Evolutionary conservation across 1,140 invertebrate genomes (phyloP).

Genomic region (Lysiphlebus fabarum): DNA sequence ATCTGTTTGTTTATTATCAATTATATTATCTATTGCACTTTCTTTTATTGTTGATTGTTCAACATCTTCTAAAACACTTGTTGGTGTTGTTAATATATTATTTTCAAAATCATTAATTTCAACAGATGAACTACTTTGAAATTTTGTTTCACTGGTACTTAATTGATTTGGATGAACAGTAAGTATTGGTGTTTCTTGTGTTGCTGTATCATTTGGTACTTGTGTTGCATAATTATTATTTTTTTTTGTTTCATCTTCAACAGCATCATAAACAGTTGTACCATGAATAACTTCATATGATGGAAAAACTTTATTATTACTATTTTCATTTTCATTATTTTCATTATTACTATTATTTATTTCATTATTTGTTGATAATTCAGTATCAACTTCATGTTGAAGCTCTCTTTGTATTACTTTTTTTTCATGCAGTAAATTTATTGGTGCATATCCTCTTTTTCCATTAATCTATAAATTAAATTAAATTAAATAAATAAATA

Average conservation of each 20-base stretch:
- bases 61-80: not conserved
- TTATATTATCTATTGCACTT: not conserved
- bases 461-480: slow-evolving; percentile 59
- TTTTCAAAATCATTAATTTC: not conserved
- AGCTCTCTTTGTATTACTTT: slow-evolving; percentile 51
- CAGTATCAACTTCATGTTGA: slow-evolving; percentile 52
- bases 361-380: slow-evolving; percentile 28
- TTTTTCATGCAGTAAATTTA: slow-evolving; percentile 58
- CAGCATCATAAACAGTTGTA: slow-evolving; percentile 44
- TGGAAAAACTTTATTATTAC: slow-evolving; percentile 30
- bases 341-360: slow-evolving; percentile 12
- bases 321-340: too few relatives aligned
- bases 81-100: not conserved
- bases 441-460: slow-evolving; percentile 66
- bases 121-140: not conserved
- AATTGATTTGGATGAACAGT: slow-evolving; percentile 32
- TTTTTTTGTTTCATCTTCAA: slow-evolving; percentile 27
- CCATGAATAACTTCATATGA: slow-evolving; percentile 53
- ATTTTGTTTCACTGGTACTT: slow-evolving; percentile 19
- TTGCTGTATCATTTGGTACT: slow-evolving; percentile 8
- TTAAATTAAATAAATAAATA: too few relatives aligned
- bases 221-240: slow-evolving; percentile 25
- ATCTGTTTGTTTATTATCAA: not conserved
- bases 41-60: not conserved
- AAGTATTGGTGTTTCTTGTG: slow-evolving; percentile 31